Conservation (phyloP, 2,888 invertebrate genomes). For the Alloscopus bannaensis region DNA sequence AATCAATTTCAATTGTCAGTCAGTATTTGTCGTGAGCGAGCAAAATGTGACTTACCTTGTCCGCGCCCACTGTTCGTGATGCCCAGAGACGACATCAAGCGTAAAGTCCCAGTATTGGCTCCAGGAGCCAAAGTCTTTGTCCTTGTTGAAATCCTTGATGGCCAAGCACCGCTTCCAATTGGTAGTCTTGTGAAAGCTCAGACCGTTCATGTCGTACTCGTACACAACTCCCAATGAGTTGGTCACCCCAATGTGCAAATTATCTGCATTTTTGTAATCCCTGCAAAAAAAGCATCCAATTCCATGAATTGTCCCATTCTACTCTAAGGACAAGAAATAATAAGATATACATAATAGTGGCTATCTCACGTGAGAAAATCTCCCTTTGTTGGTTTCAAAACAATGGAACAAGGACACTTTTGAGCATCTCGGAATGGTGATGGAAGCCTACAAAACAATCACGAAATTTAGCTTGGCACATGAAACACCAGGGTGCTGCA, state of each 20-base stretch:
- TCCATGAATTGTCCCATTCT: too few species aligned
- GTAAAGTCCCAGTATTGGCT: slow-evolving; percentile 82
- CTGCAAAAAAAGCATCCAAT: slow-evolving; percentile 79
- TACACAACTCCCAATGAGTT: slow-evolving; percentile 87
- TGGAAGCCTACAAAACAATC: slow-evolving; percentile 81
- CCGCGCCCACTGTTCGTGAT: slow-evolving; percentile 74
- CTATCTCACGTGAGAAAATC: slow-evolving; percentile 87
- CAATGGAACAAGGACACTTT: slow-evolving; percentile 87
- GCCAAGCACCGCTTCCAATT: slow-evolving; percentile 77
- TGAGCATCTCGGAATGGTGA: slow-evolving; percentile 90
- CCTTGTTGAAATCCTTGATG: slow-evolving; percentile 67
- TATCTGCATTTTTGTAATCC: slow-evolving; percentile 87
- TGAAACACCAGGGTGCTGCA: neutral
- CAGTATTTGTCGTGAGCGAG: too few species aligned
- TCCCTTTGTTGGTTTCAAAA: slow-evolving; percentile 91
- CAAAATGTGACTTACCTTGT: too few species aligned
- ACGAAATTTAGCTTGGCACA: neutral
- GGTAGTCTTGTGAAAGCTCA: slow-evolving; percentile 76
- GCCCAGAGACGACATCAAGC: slow-evolving; percentile 79
- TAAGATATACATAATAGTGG: neutral
- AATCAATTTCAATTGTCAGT: too few species aligned
- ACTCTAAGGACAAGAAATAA: neutral
- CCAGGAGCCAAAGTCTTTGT: slow-evolving; percentile 64
- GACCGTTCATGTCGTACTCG: slow-evolving; percentile 89
- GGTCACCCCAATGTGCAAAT: slow-evolving; percentile 93